These are phyloP conservation scores for Drosophila buzzatii DNA, from an alignment of 2,888 invertebrate species.

Conservation along the genomic window DNA sequence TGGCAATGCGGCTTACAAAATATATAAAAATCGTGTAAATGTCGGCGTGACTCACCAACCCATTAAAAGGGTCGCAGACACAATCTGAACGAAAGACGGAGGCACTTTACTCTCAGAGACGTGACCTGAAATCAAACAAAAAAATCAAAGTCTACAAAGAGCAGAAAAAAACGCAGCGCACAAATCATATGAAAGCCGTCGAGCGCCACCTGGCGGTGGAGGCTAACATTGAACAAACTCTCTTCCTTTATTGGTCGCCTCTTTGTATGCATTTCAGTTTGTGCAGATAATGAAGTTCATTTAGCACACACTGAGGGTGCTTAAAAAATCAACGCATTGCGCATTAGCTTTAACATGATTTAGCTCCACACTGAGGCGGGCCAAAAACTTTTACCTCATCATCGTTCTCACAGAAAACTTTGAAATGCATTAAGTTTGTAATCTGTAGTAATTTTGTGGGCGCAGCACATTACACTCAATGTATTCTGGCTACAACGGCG, in stretches of 20 bases:
- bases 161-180: neutral
- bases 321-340: slow-evolving; percentile 50
- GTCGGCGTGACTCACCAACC: slow-evolving; percentile 60
- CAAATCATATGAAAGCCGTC: slow-evolving; percentile 47
- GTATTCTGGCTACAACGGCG: slow-evolving; percentile 54
- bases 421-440: slow-evolving; percentile 73
- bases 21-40: slow-evolving; percentile 66
- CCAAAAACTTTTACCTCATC: slow-evolving; percentile 45
- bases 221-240: neutral
- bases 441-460: slow-evolving; percentile 55
- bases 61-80: slow-evolving; percentile 76
- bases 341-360: slow-evolving; percentile 59
- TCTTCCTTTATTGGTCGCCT: slow-evolving; percentile 5
- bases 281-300: slow-evolving; percentile 72
- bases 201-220: slow-evolving; percentile 20
- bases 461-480: slow-evolving; percentile 60
- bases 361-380: slow-evolving; percentile 56
- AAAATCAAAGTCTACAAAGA: neutral
- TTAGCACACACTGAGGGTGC: slow-evolving; percentile 44
- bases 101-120: slow-evolving; percentile 61
- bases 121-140: slow-evolving; percentile 68
- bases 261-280: slow-evolving; percentile 56
- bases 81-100: slow-evolving; percentile 28
- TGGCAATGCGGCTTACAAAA: slow-evolving; percentile 39
- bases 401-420: slow-evolving; percentile 49